Evolutionary conservation across 1,140 invertebrate genomes (phyloP).

Genomic region (Drosophila suzukii): DNA sequence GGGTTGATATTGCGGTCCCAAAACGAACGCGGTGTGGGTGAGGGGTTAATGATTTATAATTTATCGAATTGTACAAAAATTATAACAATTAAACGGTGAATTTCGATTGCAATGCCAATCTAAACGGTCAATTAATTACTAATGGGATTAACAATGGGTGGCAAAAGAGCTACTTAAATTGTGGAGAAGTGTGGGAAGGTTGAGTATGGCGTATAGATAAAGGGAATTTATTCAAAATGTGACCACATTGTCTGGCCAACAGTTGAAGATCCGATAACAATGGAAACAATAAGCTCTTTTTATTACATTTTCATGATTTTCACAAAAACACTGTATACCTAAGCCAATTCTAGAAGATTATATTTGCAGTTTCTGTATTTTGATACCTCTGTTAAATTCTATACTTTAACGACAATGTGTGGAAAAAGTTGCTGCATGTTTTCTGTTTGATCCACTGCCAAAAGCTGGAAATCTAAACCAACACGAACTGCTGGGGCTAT

Average conservation of each 20-base stretch:
- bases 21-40: background rate
- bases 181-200: too few relatives aligned
- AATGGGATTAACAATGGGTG: conserved; percentile 23
- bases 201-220: background rate
- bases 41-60: conserved; percentile 71
- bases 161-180: conserved; percentile 3
- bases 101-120: conserved; percentile 32
- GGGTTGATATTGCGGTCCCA: background rate
- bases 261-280: too few relatives aligned
- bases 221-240: background rate
- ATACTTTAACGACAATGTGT: background rate
- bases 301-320: background rate
- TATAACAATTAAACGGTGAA: conserved; percentile 44
- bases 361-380: background rate
- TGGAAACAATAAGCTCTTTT: background rate
- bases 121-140: conserved; percentile 53
- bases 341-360: background rate
- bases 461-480: conserved; percentile 10
- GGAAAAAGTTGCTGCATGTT: background rate
- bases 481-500: background rate
- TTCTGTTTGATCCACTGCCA: conserved; percentile 15
- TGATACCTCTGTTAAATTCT: background rate
- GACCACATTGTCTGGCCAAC: background rate
- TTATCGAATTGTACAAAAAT: conserved; percentile 59
- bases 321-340: too few relatives aligned